Evolutionary conservation across 2,113 vertebrate genomes (phyloP).

Genomic region (Cyphomyrus plagiostoma): DNA sequence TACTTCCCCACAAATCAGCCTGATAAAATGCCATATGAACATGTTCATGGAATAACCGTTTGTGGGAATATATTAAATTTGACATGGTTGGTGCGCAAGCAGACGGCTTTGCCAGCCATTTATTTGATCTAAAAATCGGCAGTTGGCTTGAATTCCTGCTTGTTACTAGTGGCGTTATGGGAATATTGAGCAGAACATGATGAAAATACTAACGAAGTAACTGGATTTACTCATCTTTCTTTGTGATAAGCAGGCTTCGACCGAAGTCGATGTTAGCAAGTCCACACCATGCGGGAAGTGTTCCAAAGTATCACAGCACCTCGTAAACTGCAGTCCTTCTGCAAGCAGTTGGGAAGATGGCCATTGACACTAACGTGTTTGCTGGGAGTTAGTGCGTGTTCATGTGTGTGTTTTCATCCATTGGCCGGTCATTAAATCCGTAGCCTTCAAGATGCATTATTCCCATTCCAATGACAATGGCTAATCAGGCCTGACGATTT

Average conservation of each 20-base stretch:
- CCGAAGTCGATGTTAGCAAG: neutral
- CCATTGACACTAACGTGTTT: slow-evolving; percentile 26
- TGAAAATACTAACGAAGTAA: neutral
- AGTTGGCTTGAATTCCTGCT: neutral
- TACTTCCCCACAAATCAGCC: no score
- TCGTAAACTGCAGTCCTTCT: slow-evolving; percentile 14
- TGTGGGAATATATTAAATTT: neutral
- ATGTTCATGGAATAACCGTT: neutral
- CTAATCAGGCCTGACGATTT: neutral
- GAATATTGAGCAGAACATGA: neutral
- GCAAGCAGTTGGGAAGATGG: slow-evolving; percentile 11
- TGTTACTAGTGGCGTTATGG: neutral
- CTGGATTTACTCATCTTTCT: neutral
- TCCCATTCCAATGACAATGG: slow-evolving; percentile 23
- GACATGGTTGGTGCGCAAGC: neutral
- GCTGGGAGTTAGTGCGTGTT: neutral
- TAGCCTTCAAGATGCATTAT: slow-evolving; percentile 30
- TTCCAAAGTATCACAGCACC: neutral
- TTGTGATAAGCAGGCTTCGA: neutral
- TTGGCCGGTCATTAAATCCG: slow-evolving; percentile 40
- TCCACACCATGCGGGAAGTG: neutral
- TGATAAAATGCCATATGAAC: no score
- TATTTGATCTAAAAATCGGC: neutral
- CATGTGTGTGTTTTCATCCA: neutral
- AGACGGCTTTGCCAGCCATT: neutral